Evolutionary conservation across 2,797 vertebrate genomes (phyloP).

Genomic region (Chaunax sp.): DNA sequence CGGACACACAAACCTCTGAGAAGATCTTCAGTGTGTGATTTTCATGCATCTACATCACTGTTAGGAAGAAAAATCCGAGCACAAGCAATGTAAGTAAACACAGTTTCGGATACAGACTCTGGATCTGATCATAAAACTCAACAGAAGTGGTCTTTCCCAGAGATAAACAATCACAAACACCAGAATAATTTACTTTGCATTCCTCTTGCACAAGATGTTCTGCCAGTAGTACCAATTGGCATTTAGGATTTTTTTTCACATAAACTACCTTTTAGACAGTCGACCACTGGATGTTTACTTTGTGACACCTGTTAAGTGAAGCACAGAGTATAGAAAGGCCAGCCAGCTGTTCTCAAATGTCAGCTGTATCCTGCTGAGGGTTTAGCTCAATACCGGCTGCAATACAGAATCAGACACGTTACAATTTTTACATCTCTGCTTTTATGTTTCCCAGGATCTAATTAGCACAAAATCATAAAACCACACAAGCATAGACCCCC

Average conservation of each 20-base stretch:
- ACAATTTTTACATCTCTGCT: conserved; percentile 17
- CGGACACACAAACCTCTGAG: not conserved
- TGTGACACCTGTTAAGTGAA: conserved; percentile 12
- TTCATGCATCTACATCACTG: conserved; percentile 16
- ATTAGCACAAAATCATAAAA: conserved; percentile 61
- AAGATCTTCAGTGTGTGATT: conserved; percentile 7
- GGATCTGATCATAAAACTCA: conserved; percentile 36
- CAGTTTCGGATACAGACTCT: too few relatives aligned
- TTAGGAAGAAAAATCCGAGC: conserved; percentile 31
- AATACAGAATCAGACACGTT: conserved; percentile 29
- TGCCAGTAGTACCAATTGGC: conserved; percentile 27
- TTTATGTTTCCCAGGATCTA: conserved; percentile 51
- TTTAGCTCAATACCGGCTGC: conserved; percentile 10
- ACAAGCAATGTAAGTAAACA: too few relatives aligned
- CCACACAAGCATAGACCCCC: conserved; percentile 39
- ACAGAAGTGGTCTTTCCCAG: conserved; percentile 28
- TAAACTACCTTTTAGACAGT: not conserved
- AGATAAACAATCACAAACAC: conserved; percentile 42
- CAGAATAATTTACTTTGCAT: conserved; percentile 28
- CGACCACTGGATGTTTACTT: conserved; percentile 3
- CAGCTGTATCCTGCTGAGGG: conserved; percentile 34
- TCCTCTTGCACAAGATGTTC: conserved; percentile 24
- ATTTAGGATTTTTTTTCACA: not conserved
- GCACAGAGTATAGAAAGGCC: conserved; percentile 17
- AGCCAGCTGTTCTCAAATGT: conserved; percentile 53